Conservation (phyloP, 2,113 vertebrate species). For the Xiphophorus maculatus region DNA sequence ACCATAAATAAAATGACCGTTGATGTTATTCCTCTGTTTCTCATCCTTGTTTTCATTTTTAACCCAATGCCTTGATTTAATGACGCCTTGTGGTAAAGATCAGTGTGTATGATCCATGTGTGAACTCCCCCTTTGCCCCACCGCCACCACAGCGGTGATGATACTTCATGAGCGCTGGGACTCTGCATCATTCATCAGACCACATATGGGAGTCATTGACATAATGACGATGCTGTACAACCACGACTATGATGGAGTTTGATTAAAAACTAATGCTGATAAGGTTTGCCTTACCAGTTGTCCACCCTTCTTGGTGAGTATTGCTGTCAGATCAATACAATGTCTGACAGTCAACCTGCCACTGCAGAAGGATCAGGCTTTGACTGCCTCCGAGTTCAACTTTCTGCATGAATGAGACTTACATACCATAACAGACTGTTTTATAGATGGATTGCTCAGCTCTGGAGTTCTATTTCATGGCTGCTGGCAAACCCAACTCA, state of each 20-base stretch:
- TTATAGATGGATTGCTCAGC: conserved; percentile 53
- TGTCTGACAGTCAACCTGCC: conserved; percentile 53
- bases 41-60: neutral
- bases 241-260: conserved; percentile 48
- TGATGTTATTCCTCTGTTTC: neutral
- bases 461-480: conserved; percentile 67
- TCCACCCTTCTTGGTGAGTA: conserved; percentile 16
- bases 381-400: conserved; percentile 48
- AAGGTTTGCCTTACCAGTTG: conserved; percentile 42
- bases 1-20: neutral
- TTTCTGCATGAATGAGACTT: conserved; percentile 66
- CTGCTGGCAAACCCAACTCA: conserved; percentile 52
- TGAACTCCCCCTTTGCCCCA: neutral
- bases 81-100: conserved; percentile 13
- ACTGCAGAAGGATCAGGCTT: conserved; percentile 20
- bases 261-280: conserved; percentile 55
- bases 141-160: neutral
- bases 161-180: conserved; percentile 30
- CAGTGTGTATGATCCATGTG: neutral
- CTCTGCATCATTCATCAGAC: conserved; percentile 42
- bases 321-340: conserved; percentile 54
- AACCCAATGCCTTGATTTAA: conserved; percentile 5
- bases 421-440: conserved; percentile 63
- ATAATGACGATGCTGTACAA: conserved; percentile 44
- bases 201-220: conserved; percentile 60